Base-by-base conservation (phyloP, 1,140 invertebrate species). In the Drosophila santomea region DNA sequence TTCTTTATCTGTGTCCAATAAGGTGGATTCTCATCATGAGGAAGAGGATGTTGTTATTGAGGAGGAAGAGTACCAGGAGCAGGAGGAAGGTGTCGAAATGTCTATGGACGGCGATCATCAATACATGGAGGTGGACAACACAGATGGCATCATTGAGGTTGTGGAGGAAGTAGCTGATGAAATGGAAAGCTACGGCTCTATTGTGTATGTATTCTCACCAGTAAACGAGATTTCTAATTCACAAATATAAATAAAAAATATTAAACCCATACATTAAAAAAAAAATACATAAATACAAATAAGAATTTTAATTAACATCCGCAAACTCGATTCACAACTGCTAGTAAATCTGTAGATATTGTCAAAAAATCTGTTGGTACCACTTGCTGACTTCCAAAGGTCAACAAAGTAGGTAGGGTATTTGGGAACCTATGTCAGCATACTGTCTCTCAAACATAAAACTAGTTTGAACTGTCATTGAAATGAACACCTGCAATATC, bases 111-210 rank as follows among this genome's bases (percentile, higher is more conserved):
- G 11, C 17, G 75, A 83, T 10, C 44, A 41, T 1, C 67, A 81
- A 14, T 86, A 64, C 20, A 52, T 89, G 54, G 69, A 67, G 7
- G 58, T 90, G 12, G 84, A 79, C 47, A 84, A 84, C 39, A 51
- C 83, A 15, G 84, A 89, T 62, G 66, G 76, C 12, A 89, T 89
- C 17, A 89, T 89, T 15, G 84, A 89, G 44, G 84, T 90, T 4
- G 80, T 89, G 5, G 84, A 80, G 23, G 84, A 89, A 52, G 67
- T 60, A 15, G 32, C 68, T 10, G 85, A 78, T 28, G 75, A 89
- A 4, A 58, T 84, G 23, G 84, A 89, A 3, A 62, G 48, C 55
- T 89, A 90, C 20, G 77, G 67, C 10, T 25, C 56, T 15, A 63
- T 84, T 51, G 77, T 78, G 84, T 89, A 80, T 60, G 84, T 88